Base-by-base conservation (phyloP, 2,797 vertebrate species). In the Lepus oiostolus region DNA sequence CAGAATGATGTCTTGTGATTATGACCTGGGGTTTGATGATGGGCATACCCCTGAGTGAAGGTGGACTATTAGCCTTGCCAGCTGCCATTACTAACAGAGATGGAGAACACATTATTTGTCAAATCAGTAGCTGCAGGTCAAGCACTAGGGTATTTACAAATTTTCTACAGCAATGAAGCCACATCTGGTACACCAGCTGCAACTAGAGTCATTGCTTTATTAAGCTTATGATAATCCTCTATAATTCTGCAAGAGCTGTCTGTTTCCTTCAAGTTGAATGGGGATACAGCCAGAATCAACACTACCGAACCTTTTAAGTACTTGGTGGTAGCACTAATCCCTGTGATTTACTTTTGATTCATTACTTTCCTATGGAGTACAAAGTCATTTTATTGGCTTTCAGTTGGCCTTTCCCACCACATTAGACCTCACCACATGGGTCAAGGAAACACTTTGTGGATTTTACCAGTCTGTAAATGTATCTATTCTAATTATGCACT, bases 81-180 rank as follows among this genome's bases (percentile, higher is more conserved):
- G 42, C 22, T 24, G 28, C 65, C 13, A 50, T 70, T 83, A 87
- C 12, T 32, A 90, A 67, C 7, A 86, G n/a, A 30, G 13, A 88
- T 28, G 42, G 30, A 85, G 14, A 70, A 68, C 79, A 79, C 67
- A 90, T 38, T 4, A 21, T 50, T 80, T 79, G 4, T 22, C 26
- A 80, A 11, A 54, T 87, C 22, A 87, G 24, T 30, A 54, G 6
- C 50, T 77, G 12, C 13, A 54, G 42, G 50, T 42, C 28, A 83
- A 22, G 35, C 74, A 32, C 30, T 0, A 47, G 4, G 4, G 6
- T 32, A 75, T 58, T 9, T 32, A 62, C 83, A 74, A 32, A 60
- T 80, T 84, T 90, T 13, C 65, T 91, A 32, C 58, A 88, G 71
- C 60, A 75, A 80, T 26, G 62, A 86, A 94, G 70, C 28, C 19